phyloP scores from a whole-genome alignment of 1,140 invertebrate genomes.

The Telenomus remus region DNA sequence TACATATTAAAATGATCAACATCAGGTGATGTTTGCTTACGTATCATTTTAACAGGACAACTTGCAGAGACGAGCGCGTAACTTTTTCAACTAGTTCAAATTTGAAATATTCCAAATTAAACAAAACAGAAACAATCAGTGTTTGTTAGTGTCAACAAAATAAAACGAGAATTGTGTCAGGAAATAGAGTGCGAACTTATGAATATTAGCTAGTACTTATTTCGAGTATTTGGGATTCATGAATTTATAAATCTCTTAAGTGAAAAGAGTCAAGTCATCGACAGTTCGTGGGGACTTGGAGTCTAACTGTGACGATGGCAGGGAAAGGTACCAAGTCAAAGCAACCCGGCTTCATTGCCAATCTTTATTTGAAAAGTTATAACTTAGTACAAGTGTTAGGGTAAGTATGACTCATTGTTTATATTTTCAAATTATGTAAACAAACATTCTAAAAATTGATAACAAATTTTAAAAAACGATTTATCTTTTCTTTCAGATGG shows the following conservation, averaged over 20 bases:
- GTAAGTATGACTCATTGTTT: too few relatives aligned
- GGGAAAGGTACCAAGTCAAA: conserved; percentile 61
- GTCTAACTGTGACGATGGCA: conserved; percentile 27
- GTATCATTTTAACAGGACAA: conserved; percentile 14
- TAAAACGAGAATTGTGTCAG: too few relatives aligned
- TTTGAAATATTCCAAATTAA: too few relatives aligned
- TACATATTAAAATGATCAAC: conserved; percentile 7
- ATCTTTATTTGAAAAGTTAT: conserved; percentile 69
- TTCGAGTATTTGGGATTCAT: background rate
- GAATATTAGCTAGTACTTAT: too few relatives aligned
- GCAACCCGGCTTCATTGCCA: conserved; percentile 57
- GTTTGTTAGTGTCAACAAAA: too few relatives aligned
- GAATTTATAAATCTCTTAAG: conserved; percentile 23
- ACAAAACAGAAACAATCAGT: too few relatives aligned
- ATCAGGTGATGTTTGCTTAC: conserved; percentile 45
- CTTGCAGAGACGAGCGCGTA: background rate
- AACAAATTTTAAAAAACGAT: too few relatives aligned
- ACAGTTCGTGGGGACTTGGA: background rate
- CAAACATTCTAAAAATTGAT: too few relatives aligned
- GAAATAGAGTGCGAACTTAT: too few relatives aligned
- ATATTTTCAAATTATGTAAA: too few relatives aligned
- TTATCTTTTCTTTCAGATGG: conserved; percentile 82
- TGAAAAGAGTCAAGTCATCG: conserved; percentile 28
- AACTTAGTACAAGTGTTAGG: conserved; percentile 70
- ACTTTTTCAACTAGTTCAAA: background rate